phyloP scores from a whole-genome alignment of 2,888 invertebrate species.

The Stictocephala bisonia region DNA sequence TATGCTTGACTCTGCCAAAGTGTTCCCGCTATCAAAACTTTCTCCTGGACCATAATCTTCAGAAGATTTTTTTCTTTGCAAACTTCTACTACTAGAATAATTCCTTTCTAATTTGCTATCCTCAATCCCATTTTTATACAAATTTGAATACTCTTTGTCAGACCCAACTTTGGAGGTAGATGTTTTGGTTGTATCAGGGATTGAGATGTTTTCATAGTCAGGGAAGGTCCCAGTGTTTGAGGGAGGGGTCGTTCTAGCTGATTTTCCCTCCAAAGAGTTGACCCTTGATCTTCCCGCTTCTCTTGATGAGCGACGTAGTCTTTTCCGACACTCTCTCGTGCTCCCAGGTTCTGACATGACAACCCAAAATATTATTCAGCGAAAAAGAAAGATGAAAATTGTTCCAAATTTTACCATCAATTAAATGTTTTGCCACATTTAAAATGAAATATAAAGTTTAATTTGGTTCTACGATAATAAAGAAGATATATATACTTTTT shows the following conservation, averaged over 20 bases:
- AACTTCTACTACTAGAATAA: conserved; percentile 5
- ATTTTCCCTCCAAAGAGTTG: conserved; percentile 43
- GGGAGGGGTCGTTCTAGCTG: conserved; percentile 21
- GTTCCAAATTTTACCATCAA: neutral
- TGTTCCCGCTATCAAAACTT: conserved; percentile 28
- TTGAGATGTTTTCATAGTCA: conserved; percentile 50
- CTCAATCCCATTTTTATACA: conserved; percentile 3
- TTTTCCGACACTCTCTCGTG: conserved; percentile 45
- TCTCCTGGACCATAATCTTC: conserved; percentile 33
- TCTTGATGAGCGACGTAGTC: conserved; percentile 47
- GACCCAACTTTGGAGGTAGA: conserved; percentile 44
- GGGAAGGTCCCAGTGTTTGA: conserved; percentile 17
- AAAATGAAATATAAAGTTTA: no score
- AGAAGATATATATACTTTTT: no score
- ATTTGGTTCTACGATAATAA: no score
- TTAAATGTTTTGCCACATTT: conserved; percentile 26
- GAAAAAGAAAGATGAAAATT: neutral
- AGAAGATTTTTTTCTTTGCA: conserved; percentile 26
- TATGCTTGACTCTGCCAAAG: conserved; percentile 27
- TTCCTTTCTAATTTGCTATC: neutral
- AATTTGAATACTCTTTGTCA: conserved; percentile 49
- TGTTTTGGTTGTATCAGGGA: conserved; percentile 10
- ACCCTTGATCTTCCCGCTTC: conserved; percentile 40
- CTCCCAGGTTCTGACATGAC: conserved; percentile 47
- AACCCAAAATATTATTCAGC: conserved; percentile 28